Evolutionary conservation across 2,888 invertebrate genomes (phyloP).

Genomic region (Epinotia ramella): DNA sequence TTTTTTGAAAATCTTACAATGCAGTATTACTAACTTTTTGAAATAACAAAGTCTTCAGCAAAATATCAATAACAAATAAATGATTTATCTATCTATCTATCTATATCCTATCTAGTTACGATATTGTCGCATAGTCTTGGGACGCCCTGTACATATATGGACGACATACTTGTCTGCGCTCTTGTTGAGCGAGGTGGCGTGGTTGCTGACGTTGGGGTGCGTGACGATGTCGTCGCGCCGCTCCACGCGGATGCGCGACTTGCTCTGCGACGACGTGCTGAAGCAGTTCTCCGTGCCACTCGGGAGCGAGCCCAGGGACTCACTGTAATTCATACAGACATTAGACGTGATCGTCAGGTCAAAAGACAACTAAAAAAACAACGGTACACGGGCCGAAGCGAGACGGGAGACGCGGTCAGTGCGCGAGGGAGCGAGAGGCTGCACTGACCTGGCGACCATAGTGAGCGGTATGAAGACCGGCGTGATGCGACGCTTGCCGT

Average conservation of each 20-base stretch:
- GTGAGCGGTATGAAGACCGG: slow-evolving; percentile 95
- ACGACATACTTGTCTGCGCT: slow-evolving; percentile 62
- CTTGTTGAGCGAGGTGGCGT: slow-evolving; percentile 60
- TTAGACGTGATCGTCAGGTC: no score
- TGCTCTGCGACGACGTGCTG: slow-evolving; percentile 91
- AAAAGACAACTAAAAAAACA: no score
- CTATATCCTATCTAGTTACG: no score
- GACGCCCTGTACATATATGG: neutral
- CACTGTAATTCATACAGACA: slow-evolving; percentile 62
- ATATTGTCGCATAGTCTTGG: no score
- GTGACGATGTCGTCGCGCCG: slow-evolving; percentile 87
- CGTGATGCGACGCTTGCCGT: slow-evolving; percentile 97
- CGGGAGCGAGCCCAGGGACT: slow-evolving; percentile 82
- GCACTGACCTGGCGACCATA: slow-evolving; percentile 37
- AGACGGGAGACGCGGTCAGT: slow-evolving; percentile 55
- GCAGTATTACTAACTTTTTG: no score
- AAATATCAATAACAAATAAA: no score
- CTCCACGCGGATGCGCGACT: slow-evolving; percentile 93
- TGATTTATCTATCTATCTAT: no score
- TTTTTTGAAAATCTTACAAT: no score
- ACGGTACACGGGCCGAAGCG: slow-evolving; percentile 91
- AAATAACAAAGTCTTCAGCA: no score
- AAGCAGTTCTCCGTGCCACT: slow-evolving; percentile 86
- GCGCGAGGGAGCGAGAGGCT: neutral
- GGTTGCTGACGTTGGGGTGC: slow-evolving; percentile 84